These are phyloP conservation scores for Drosophila niveifrons DNA, from an alignment of 2,888 invertebrate genomes.

Conservation along the genomic window DNA sequence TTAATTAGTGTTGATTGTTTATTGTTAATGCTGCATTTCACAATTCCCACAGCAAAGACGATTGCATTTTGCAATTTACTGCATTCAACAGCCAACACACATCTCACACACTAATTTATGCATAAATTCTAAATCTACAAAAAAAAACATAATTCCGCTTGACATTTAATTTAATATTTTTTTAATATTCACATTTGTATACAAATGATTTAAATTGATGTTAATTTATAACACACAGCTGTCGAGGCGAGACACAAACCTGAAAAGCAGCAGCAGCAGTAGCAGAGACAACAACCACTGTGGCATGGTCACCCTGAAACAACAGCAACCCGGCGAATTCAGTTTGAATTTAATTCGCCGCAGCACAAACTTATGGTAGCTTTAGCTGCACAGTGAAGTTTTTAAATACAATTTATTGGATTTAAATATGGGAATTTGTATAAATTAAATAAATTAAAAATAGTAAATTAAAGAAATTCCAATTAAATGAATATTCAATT, in stretches of 20 bases:
- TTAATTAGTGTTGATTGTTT: slow-evolving; percentile 69
- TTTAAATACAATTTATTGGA: background rate
- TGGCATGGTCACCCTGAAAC: slow-evolving; percentile 34
- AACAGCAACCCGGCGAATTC: background rate
- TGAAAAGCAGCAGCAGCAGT: background rate
- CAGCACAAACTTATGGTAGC: slow-evolving; percentile 20
- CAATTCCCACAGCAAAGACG: slow-evolving; percentile 50
- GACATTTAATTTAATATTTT: background rate
- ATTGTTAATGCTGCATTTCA: slow-evolving; percentile 60
- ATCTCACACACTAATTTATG: slow-evolving; percentile 21
- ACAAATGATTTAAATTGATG: slow-evolving; percentile 10
- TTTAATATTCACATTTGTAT: background rate
- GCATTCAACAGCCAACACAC: background rate
- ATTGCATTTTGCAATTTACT: slow-evolving; percentile 27
- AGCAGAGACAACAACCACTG: slow-evolving; percentile 43
- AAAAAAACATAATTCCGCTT: slow-evolving; percentile 3
- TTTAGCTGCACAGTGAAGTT: background rate
- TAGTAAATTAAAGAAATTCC: no score
- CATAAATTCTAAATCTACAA: slow-evolving; percentile 7
- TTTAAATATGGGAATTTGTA: background rate
- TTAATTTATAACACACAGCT: slow-evolving; percentile 1
- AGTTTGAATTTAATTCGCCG: slow-evolving; percentile 40
- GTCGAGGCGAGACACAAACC: slow-evolving; percentile 31
- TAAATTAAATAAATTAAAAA: no score
- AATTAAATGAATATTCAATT: no score